Evolutionary conservation across 2,797 vertebrate species (phyloP), one percentile per base, ranked within the genome.

Genomic region (Catamblyrhynchus diadema): DNA sequence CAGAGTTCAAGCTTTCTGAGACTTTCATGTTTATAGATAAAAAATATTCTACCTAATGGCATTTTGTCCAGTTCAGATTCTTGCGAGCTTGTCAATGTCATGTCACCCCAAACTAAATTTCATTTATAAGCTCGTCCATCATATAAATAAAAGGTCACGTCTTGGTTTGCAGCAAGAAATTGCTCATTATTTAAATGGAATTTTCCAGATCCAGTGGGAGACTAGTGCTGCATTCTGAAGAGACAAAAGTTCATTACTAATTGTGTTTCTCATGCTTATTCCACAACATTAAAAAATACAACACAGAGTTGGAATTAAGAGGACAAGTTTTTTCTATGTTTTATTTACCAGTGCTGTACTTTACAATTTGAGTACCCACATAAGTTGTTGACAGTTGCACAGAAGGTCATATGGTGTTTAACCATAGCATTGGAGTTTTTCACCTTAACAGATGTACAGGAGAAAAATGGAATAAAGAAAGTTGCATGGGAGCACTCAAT

Each of bases 61-160:
- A 62, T 23, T 82, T 88, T 85, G 11, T 73, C 53, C 64, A 72
- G 15, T 53, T 82, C 18, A 48, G 10, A 93, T 86, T 84, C 77
- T n/a, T 64, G 25, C 13, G 1, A 90, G 20, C 22, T 82, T 85
- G 41, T 88, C 88, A 67, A 54, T 57, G n/a, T 85, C 71, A 41
- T 8, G 2, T 74, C 25, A 89, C 22, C 24, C 20, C 60, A 73
- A 71, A 89, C 30, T 33, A 82, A 79, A 70, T 39, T 74, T 13
- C 39, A 61, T 64, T 94, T 94, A 71, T 74, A 93, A 94, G 80
- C 41, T 77, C 48, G 61, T 62, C 69, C 82, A 35, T 61, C 71
- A 77, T 81, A 79, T 82, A 90, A 93, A 89, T 80, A 85, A 88
- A 91, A 95, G 78, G 74, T 92, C 81, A 87, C 11, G 14, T 33